phyloP scores from a whole-genome alignment of 1,140 invertebrate species.

The Leptinotarsa texana region DNA sequence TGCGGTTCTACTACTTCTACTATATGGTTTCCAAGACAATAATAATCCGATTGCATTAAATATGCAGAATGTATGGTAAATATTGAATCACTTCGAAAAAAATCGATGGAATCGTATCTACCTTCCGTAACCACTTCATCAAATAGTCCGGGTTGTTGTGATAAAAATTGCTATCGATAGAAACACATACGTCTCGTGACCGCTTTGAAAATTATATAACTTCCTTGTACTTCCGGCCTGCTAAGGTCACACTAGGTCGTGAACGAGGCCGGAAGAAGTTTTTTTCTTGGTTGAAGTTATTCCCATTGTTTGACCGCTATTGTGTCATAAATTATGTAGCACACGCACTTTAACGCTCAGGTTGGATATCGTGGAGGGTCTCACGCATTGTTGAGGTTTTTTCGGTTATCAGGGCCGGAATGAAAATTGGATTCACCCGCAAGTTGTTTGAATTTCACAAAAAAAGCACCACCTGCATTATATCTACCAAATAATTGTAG shows the following conservation, averaged over 20 bases:
- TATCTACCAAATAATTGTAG: no score
- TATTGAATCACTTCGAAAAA: not conserved
- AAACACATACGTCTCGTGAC: not conserved
- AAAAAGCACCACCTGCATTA: no score
- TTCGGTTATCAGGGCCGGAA: not conserved
- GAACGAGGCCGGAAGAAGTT: not conserved
- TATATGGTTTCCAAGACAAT: no score
- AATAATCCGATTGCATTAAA: no score
- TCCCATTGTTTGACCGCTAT: not conserved
- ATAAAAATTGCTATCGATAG: not conserved
- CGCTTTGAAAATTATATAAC: not conserved
- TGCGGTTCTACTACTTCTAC: no score
- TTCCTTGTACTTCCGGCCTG: slow-evolving; percentile 4
- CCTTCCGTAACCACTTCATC: not conserved
- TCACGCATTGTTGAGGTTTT: not conserved
- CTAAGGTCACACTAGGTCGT: not conserved
- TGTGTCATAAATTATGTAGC: not conserved
- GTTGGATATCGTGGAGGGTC: not conserved
- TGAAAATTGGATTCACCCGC: not conserved
- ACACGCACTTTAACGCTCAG: not conserved
- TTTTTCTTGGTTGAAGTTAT: not conserved
- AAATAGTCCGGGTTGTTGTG: not conserved
- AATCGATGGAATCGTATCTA: not conserved
- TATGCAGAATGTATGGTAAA: not conserved
- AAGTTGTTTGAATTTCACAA: no score